Conservation (phyloP, 2,888 invertebrate species). For the Eristalis pertinax region DNA sequence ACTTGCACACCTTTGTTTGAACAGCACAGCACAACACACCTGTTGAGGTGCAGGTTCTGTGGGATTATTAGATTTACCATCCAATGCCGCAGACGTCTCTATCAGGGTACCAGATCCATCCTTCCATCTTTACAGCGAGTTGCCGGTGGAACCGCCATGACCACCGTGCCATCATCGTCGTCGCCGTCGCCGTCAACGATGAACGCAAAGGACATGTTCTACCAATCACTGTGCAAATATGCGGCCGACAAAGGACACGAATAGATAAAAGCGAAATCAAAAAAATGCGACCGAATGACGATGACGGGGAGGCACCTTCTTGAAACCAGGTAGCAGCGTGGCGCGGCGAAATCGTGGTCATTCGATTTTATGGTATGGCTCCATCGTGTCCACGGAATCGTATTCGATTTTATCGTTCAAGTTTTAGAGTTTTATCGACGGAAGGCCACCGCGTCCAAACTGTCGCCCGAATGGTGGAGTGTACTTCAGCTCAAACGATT, state of each 20-base stretch:
- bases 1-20: conserved; percentile 25
- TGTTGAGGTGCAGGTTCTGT: conserved; percentile 53
- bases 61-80: conserved; percentile 66
- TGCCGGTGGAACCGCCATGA: background rate
- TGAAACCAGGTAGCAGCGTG: conserved; percentile 5
- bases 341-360: conserved; percentile 54
- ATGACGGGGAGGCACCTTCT: background rate
- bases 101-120: background rate
- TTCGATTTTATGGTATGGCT: conserved; percentile 60
- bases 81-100: conserved; percentile 26
- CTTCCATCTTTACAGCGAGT: conserved; percentile 16
- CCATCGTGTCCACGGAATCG: conserved; percentile 66
- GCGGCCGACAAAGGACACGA: conserved; percentile 42
- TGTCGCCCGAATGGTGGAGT: conserved; percentile 36
- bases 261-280: conserved; percentile 30
- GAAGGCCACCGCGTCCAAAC: conserved; percentile 47
- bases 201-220: conserved; percentile 59
- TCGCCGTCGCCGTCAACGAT: conserved; percentile 8
- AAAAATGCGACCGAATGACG: conserved; percentile 20
- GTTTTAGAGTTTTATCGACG: conserved; percentile 54
- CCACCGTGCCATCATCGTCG: background rate
- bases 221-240: conserved; percentile 68
- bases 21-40: conserved; percentile 57
- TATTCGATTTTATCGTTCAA: conserved; percentile 68
- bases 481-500: conserved; percentile 68